phyloP scores from a whole-genome alignment of 1,140 invertebrate genomes.

The Cyrtorhinus lividipennis region DNA sequence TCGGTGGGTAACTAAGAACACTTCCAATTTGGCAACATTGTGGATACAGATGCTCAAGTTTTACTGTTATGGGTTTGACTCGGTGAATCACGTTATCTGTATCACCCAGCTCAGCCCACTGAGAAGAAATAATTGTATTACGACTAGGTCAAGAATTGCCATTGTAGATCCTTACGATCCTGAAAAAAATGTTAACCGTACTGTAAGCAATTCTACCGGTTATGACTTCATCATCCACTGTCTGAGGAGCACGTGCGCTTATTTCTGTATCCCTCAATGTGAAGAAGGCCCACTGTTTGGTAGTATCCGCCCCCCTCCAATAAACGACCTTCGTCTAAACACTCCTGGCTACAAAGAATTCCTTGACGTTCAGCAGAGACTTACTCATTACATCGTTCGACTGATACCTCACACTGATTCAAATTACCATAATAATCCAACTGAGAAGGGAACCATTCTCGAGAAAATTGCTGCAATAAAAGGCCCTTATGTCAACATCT shows the following conservation, averaged over 20 bases:
- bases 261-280: constrained; percentile 9
- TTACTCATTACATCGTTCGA: background rate
- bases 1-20: constrained; percentile 7
- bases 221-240: constrained; percentile 14
- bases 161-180: constrained; percentile 7
- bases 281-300: constrained; percentile 8
- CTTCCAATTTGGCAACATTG: background rate
- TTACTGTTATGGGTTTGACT: constrained; percentile 9
- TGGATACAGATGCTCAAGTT: constrained; percentile 13
- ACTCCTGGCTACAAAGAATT: background rate
- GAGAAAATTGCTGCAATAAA: background rate
- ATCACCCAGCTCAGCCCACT: background rate
- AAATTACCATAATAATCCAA: background rate
- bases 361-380: background rate
- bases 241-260: background rate
- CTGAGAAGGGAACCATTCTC: background rate
- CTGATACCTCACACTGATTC: background rate
- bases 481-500: background rate
- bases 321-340: background rate
- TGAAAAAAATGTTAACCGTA: background rate
- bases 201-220: background rate
- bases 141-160: background rate
- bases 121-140: background rate
- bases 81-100: background rate
- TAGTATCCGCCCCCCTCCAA: background rate